These are phyloP conservation scores for Rhinogobius similis DNA, from an alignment of 2,113 vertebrate genomes.

Conservation along the genomic window DNA sequence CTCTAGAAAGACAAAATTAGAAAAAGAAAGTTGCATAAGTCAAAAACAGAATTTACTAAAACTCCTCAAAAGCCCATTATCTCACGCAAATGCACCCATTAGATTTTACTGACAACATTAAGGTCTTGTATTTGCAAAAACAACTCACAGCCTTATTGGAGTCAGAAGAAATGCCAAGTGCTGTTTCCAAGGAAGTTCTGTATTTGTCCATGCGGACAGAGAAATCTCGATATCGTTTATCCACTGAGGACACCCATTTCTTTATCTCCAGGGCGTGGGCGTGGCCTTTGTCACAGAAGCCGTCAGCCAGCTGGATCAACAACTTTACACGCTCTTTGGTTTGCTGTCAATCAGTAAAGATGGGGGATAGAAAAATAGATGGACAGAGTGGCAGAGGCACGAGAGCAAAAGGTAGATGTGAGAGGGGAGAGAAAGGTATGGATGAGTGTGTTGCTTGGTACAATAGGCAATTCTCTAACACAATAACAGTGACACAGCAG, in stretches of 20 bases:
- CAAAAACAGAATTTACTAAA: neutral
- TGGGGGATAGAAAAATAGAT: constrained; percentile 33
- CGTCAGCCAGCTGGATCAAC: constrained; percentile 98
- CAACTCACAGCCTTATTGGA: constrained; percentile 97
- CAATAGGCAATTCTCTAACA: constrained; percentile 62
- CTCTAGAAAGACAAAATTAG: constrained; percentile 79
- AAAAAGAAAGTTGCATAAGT: constrained; percentile 22
- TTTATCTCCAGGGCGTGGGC: constrained; percentile 98
- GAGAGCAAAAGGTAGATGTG: constrained; percentile 54
- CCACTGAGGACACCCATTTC: constrained; percentile 98
- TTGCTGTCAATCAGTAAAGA: constrained; percentile 83
- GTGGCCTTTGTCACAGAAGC: constrained; percentile 99
- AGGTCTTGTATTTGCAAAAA: neutral
- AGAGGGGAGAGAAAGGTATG: constrained; percentile 40
- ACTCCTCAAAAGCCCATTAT: neutral
- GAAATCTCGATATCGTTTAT: constrained; percentile 98
- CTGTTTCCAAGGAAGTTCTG: constrained; percentile 94
- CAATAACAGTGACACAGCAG: constrained; percentile 69
- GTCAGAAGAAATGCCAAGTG: constrained; percentile 96
- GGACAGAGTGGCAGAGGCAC: constrained; percentile 22
- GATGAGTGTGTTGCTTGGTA: constrained; percentile 54
- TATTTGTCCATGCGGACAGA: constrained; percentile 99
- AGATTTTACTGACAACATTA: neutral
- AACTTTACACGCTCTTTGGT: constrained; percentile 99
- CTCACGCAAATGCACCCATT: neutral